Base-by-base conservation (phyloP, 1,140 invertebrate genomes). In the Sminthurides bifidus region DNA sequence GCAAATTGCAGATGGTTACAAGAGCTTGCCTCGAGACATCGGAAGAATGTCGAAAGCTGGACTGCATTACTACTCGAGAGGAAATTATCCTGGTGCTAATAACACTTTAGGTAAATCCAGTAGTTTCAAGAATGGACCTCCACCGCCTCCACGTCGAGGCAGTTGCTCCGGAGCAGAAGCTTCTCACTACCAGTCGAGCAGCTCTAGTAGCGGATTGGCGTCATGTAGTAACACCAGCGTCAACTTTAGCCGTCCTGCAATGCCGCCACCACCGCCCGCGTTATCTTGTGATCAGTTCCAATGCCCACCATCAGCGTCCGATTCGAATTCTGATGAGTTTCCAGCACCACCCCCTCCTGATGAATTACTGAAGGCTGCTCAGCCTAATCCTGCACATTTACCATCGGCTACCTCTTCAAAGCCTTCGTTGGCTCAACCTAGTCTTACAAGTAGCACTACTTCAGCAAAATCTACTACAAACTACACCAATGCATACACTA, bases 11-110 rank as follows among this genome's bases (percentile, higher is more conserved):
- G 63, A 64, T 44, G 63, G 63, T 23, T 64, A 59, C 51, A 64
- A 64, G 50, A 64, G 63, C 52, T 38, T 64, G 29, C 63, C 63
- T 0, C 41, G 59, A 35, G 57, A 64, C 29, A 64, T 64, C 30
- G 63, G 63, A 10, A 52, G 63, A 8, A 24, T 62, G 24, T 55
- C 52, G 19, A 60, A 60, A 51, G 40, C 31, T 15, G 52, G 57
- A 14, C 8, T 52, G 8, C 37, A 37, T 27, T 17, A 27, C 14
- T 50, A 54, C 35, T 23, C 24, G 31, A 24, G 46, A 17, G 17
- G 31, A 15, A 52, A 53, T 38, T 46, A 38, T 19, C 35, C 31
- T 33, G 53, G 58, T 56, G 43, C 26, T 44, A 52, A 44, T 37
- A 52, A 44, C 26, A 60, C 59, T 17, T n/a, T 60, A n/a, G 50